Evolutionary conservation across 2,888 invertebrate genomes (phyloP), one percentile per base, ranked within the genome.

Genomic region (Oxytorus armatus): DNA sequence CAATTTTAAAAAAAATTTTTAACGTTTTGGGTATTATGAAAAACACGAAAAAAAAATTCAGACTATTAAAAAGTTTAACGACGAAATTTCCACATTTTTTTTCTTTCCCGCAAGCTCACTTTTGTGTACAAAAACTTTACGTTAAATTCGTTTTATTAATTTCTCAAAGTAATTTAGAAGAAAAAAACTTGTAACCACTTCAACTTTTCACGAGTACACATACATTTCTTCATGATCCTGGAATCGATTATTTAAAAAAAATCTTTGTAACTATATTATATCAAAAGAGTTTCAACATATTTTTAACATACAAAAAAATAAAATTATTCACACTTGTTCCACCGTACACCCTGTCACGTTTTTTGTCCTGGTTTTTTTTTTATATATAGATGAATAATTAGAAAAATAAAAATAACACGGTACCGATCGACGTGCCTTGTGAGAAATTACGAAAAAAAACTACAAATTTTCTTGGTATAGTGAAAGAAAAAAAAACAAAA

Each of bases 61-160:
- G n/a, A n/a, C n/a, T n/a, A n/a, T n/a, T n/a, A n/a, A n/a, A n/a
- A n/a, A n/a, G n/a, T n/a, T n/a, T n/a, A n/a, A n/a, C n/a, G n/a
- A n/a, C n/a, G n/a, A n/a, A n/a, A n/a, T 53, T 5, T 5, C 1
- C 25, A 47, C 7, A 47, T 11, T 39, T 1, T 10, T 3, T 29
- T 29, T 18, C 0, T 5, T 18, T 16, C n/a, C 3, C 1, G 18
- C n/a, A 53, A 49, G 16, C 29, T 7, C n/a, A 29, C 2, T 29
- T 39, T 51, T 16, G n/a, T 55, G 42, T 10, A 55, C 42, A 10
- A 70, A 70, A 33, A 42, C 57, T 47, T 25, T 63, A 3, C 11
- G 7, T 29, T 1, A 18, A 16, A 7, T n/a, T 42, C 7, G 3
- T 0, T 21, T 14, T 42, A n/a, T 25, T 25, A 8, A 7, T 42